Evolutionary conservation across 2,113 vertebrate species (phyloP), one percentile per base, ranked within the genome.

Genomic region (Macquaria australasica): DNA sequence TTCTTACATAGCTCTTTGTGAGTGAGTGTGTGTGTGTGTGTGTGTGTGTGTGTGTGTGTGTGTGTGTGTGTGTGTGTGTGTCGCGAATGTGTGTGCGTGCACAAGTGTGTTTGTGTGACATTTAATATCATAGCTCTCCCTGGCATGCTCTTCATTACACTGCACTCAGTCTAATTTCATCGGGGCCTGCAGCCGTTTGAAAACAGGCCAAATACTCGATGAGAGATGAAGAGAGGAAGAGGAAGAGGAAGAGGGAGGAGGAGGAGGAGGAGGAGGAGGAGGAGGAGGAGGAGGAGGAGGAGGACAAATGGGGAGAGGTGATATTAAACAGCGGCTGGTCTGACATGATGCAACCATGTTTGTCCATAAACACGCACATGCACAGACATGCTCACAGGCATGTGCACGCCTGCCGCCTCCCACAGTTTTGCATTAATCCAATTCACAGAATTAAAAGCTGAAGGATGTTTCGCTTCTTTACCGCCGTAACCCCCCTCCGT

Each of bases 121-220:
- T 91, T 92, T 90, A 90, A 91, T 92, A 93, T 89, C 91, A 79
- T 80, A 81, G 88, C 84, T 82, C 84, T 91, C 87, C 55, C 87
- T 85, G 87, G 92, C 84, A 87, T 71, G 76, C 87, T 90, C 88
- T 88, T 91, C 91, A 88, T 91, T 90, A 90, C 88, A 66, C 71
- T 85, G 91, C 89, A 93, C 91, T 90, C 88, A 87, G 90, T 83
- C 84, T 94, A 93, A 95, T 94, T 93, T 93, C 91, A 91, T 88
- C 58, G 50, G 76, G 70, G 90, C 91, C 92, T 74, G 83, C 82
- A 93, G 92, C 87, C 76, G 45, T 92, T 94, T 93, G 91, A 93
- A 89, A 89, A 84, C 76, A 34, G 64, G 89, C 93, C 94, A 95
- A 92, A 90, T 41, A 77, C 69, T 77, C 41, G 34, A 75, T 81